Evolutionary conservation across 2,797 vertebrate species (phyloP).

Genomic region (Peromyscus eremicus): DNA sequence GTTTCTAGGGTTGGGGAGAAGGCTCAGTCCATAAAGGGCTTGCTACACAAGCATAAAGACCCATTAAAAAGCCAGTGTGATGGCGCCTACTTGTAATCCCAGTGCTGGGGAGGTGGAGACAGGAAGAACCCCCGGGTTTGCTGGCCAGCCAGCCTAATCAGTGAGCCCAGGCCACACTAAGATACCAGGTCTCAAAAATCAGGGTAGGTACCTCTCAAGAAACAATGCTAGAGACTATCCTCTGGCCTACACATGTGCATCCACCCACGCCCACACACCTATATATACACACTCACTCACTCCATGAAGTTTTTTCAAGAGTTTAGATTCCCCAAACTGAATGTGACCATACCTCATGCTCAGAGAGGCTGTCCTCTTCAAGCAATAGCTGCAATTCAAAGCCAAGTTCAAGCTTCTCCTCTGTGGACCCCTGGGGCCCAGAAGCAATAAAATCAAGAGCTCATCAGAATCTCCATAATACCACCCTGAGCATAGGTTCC

Average conservation of each 20-base stretch:
- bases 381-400: neutral
- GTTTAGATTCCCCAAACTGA: neutral
- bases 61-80: neutral
- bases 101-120: neutral
- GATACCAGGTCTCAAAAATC: neutral
- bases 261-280: rapidly evolving
- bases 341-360: neutral
- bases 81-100: neutral
- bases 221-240: neutral
- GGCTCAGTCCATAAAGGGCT: neutral
- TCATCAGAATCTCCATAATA: neutral
- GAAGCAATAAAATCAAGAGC: neutral
- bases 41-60: neutral
- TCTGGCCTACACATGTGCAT: neutral
- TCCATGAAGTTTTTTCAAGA: neutral
- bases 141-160: neutral
- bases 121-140: neutral
- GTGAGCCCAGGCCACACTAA: neutral
- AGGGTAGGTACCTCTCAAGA: neutral
- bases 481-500: neutral
- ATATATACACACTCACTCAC: no score
- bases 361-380: neutral
- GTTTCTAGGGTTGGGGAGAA: neutral
- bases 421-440: neutral
- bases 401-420: neutral